These are phyloP conservation scores for Cynodonichthys magdalenae DNA, from an alignment of 2,797 vertebrate genomes.

Conservation along the genomic window DNA sequence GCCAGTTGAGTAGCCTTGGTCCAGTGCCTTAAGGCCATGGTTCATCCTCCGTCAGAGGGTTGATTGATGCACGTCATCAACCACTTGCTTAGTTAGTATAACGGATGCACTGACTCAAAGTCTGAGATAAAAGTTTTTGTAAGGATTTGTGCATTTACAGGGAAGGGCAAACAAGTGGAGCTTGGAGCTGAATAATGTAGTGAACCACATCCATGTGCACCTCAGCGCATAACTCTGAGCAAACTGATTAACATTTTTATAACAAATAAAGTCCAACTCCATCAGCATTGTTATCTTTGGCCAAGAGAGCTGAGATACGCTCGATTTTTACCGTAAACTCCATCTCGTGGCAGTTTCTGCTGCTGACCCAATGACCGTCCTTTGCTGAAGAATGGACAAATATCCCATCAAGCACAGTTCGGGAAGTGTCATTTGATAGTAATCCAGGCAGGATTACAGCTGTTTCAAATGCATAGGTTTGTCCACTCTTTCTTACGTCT, in stretches of 20 bases:
- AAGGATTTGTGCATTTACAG: slow-evolving; percentile 38
- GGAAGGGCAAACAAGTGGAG: slow-evolving; percentile 25
- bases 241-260: slow-evolving; percentile 35
- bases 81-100: no score
- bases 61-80: no score
- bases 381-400: slow-evolving; percentile 57
- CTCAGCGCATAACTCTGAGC: slow-evolving; percentile 21
- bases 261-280: slow-evolving; percentile 13
- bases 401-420: slow-evolving; percentile 53
- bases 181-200: slow-evolving; percentile 22
- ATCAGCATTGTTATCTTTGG: slow-evolving; percentile 4
- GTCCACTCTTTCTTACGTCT: slow-evolving; percentile 26
- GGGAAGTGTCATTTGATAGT: slow-evolving; percentile 43
- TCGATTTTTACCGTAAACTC: slow-evolving; percentile 15
- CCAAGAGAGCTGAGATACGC: slow-evolving; percentile 3
- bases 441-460: slow-evolving; percentile 48
- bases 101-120: no score
- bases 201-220: slow-evolving; percentile 22
- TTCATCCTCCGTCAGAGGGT: no score
- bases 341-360: slow-evolving; percentile 11
- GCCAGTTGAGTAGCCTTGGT: no score
- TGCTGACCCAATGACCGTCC: slow-evolving; percentile 9
- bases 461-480: slow-evolving; percentile 46
- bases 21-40: no score
- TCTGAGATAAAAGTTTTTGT: slow-evolving; percentile 25